These are phyloP conservation scores for Opisthocomus hoazin DNA, from an alignment of 2,113 vertebrate species.

Conservation along the genomic window DNA sequence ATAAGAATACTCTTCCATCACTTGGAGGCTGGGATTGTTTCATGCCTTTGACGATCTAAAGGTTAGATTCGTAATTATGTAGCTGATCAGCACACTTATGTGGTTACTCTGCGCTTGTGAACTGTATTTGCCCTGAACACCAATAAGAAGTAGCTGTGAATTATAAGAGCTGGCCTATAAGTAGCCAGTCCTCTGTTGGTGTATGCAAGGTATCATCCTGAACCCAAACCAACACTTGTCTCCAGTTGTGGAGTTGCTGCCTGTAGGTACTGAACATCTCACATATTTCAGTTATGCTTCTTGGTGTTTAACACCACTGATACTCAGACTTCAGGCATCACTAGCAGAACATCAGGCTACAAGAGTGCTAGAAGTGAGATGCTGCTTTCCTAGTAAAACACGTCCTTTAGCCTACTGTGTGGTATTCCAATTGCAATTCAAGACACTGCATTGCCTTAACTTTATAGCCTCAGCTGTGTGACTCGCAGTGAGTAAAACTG, in stretches of 20 bases:
- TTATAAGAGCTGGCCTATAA: not conserved
- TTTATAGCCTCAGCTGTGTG: not conserved
- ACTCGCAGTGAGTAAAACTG: not conserved
- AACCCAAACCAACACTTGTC: not conserved
- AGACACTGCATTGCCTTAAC: not conserved
- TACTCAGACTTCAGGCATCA: not conserved
- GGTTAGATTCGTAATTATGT: not conserved
- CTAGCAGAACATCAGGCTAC: not conserved
- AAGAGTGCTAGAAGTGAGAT: not conserved
- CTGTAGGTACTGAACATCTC: not conserved
- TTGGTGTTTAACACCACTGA: not conserved
- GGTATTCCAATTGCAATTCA: not conserved
- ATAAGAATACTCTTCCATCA: not conserved
- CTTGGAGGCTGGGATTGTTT: not conserved
- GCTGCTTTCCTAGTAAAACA: not conserved
- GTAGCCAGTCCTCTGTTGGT: not conserved
- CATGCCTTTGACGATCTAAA: not conserved
- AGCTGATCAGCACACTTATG: not conserved
- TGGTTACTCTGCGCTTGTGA: not conserved
- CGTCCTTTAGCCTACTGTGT: not conserved
- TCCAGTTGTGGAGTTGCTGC: accelerated
- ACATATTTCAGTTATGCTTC: not conserved
- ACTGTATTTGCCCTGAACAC: not conserved
- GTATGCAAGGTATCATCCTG: not conserved
- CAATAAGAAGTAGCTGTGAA: not conserved